Evolutionary conservation across 1,140 invertebrate species (phyloP).

Genomic region (Drosophila ananassae): DNA sequence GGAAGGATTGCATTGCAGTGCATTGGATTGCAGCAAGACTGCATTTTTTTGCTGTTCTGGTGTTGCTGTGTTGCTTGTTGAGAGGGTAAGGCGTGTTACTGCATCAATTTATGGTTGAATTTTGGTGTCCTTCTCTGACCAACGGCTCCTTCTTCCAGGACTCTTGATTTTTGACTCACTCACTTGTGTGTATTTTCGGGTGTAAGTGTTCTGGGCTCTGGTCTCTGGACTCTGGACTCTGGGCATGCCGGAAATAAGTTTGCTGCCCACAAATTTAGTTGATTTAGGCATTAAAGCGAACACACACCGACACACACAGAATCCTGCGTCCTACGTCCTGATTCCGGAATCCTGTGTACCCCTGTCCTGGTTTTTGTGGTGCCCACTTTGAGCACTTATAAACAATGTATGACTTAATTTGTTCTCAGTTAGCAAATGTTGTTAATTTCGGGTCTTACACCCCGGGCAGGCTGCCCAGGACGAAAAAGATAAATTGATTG

Average conservation of each 20-base stretch:
- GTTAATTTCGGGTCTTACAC: conserved; percentile 61
- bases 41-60: conserved; percentile 9
- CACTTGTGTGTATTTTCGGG: too few species aligned
- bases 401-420: conserved; percentile 82
- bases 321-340: neutral
- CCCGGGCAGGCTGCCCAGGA: conserved; percentile 3
- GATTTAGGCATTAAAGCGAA: conserved; percentile 82
- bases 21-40: conserved; percentile 48
- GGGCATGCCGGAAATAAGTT: conserved; percentile 80
- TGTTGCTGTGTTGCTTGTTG: conserved; percentile 1
- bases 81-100: conserved; percentile 62
- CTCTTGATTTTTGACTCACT: conserved; percentile 56
- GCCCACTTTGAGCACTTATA: conserved; percentile 69
- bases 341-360: neutral
- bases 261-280: conserved; percentile 81
- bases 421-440: conserved; percentile 80
- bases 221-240: conserved; percentile 60
- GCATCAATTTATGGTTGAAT: conserved; percentile 81
- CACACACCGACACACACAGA: conserved; percentile 12
- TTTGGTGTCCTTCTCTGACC: conserved; percentile 55
- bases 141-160: conserved; percentile 33
- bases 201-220: conserved; percentile 11
- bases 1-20: conserved; percentile 58
- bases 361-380: conserved; percentile 15
- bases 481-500: conserved; percentile 31